Evolutionary conservation across 2,888 invertebrate genomes (phyloP), one percentile per base, ranked within the genome.

Genomic region (Silvanus unidentatus): DNA sequence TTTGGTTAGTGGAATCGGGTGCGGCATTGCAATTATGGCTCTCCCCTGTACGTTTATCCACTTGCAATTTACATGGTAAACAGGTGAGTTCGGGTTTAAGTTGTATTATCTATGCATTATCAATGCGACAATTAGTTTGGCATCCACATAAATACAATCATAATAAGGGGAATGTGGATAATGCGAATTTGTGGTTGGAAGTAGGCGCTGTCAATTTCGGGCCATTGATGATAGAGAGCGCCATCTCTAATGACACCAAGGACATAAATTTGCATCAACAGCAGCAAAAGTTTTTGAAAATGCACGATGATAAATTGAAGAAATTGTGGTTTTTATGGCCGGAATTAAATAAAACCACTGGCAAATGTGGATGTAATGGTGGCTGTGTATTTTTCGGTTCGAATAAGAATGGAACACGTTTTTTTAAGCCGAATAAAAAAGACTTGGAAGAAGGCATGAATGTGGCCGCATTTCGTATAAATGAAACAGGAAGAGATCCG

Each of bases 251-350:
- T 16, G 65, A 68, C 44, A 42, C 46, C 2, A 80, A 85, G 27
- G 88, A 88, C 47, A 84, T 84, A 62, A 84, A 86, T 64, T 69
- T 88, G 43, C 86, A 89, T 66, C 68, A 82, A 14, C 81, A 86
- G 10, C 91, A 92, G 67, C 89, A 90, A 60, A 87, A 86, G 55
- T 85, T 88, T 67, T 69, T 92, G 35, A 85, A 83, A 62, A 78
- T 82, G 39, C 90, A 91, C 59, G 98, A 99, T 71, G 84, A 84
- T 14, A 81, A 84, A 55, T 83, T 84, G 0, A 90, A 89, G 64
- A 80, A 95, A 45, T 74, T 99, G 28, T 95, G 94, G 92, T 98
- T 99, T 66, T 72, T 99, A 16, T 98, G 97, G 97, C 84, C 88
- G 0, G 84, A 86, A 55, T 69, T 71, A 37, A 82, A 82, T 54